Conservation (phyloP, 35 echinoderm and acorn worm genomes). For the Ophiothrix spiculata region DNA sequence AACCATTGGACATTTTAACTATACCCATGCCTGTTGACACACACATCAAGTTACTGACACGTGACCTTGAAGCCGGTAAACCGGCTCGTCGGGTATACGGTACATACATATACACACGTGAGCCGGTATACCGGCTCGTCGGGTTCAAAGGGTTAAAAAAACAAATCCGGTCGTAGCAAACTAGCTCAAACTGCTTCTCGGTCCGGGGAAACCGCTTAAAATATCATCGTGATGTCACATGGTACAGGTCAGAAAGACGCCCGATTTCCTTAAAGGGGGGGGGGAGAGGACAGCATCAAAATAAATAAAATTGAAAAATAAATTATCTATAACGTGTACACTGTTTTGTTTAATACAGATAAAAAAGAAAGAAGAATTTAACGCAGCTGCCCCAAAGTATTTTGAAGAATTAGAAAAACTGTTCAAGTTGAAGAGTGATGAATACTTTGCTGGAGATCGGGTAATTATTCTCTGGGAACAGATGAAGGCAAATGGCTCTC, state of each 20-base stretch:
- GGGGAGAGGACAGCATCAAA: not conserved
- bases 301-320: no score
- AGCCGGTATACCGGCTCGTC: no score
- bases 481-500: no score
- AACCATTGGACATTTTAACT: no score
- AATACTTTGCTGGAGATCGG: not conserved
- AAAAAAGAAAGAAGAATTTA: not conserved
- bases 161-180: no score
- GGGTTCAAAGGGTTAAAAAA: no score
- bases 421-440: not conserved
- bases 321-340: not conserved
- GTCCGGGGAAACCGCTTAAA: not conserved
- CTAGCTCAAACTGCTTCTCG: not conserved
- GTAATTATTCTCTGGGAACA: no score
- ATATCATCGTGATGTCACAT: not conserved
- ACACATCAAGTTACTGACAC: no score
- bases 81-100: no score
- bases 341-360: not conserved
- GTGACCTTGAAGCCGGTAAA: no score
- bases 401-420: slow-evolving; percentile 1
- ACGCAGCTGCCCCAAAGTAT: not conserved
- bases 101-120: no score
- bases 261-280: not conserved
- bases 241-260: not conserved
- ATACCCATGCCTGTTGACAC: no score